Evolutionary conservation across 2,888 invertebrate species (phyloP).

Genomic region (Papilio gigon): DNA sequence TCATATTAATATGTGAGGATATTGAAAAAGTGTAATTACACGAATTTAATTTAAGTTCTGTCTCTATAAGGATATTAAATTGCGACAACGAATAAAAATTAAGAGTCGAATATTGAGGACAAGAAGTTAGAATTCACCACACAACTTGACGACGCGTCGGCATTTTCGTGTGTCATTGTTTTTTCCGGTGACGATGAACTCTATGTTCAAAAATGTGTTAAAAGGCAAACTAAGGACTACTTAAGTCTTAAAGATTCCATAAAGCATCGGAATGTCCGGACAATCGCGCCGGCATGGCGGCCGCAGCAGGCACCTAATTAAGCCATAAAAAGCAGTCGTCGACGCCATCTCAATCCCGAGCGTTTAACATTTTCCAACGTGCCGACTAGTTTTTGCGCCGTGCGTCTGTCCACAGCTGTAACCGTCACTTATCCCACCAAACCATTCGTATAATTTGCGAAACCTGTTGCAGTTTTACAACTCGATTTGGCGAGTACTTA

Average conservation of each 20-base stretch:
- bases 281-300: slow-evolving; percentile 25
- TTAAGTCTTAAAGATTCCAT: background rate
- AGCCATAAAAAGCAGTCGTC: slow-evolving; percentile 39
- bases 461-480: slow-evolving; percentile 22
- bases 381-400: slow-evolving; percentile 29
- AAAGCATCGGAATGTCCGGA: slow-evolving; percentile 28
- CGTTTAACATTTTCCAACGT: slow-evolving; percentile 16
- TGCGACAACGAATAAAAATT: background rate
- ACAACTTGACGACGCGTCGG: too few relatives aligned
- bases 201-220: background rate
- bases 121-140: background rate
- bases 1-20: background rate
- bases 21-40: background rate
- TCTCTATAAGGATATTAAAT: background rate
- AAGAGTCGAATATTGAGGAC: background rate
- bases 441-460: slow-evolving; percentile 2
- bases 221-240: background rate
- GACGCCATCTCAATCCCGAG: slow-evolving; percentile 24
- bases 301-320: slow-evolving; percentile 29
- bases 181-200: background rate
- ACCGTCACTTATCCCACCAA: slow-evolving; percentile 22
- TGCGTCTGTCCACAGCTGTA: slow-evolving; percentile 29
- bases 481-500: slow-evolving; percentile 13
- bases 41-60: background rate
- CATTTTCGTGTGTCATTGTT: background rate